A percentile compares a stretch with the other conserved stretches of the same genome.
Evolutionary conservation across 1,140 invertebrate genomes (phyloP).

Genomic region (Dendroctonus valens): DNA sequence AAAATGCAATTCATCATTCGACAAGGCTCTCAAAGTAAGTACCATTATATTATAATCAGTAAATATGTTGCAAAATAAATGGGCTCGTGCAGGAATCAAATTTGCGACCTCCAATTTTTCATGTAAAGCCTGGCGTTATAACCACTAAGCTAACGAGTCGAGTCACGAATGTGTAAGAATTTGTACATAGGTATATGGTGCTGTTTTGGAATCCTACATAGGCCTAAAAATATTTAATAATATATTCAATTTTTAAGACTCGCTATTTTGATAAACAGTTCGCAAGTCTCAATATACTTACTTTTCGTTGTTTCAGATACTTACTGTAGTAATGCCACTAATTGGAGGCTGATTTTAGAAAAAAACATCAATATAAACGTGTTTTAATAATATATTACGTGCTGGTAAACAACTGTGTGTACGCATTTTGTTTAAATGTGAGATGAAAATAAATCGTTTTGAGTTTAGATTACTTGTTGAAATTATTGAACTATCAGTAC

Average conservation of each 20-base stretch:
- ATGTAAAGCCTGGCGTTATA: constrained; percentile 4
- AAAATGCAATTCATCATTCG: constrained; percentile 61
- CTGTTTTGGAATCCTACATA: no score
- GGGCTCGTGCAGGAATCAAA: constrained; percentile 13
- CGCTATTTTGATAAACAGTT: constrained; percentile 2
- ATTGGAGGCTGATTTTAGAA: constrained; percentile 37
- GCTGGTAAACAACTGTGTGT: no score
- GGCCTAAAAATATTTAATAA: not conserved
- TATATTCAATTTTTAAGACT: not conserved
- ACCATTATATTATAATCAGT: not conserved
- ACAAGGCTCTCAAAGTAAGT: constrained; percentile 60
- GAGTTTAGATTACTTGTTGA: no score
- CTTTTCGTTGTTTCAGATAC: constrained; percentile 44
- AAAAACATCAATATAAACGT: no score
- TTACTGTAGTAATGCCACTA: constrained; percentile 48
- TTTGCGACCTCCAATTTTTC: constrained; percentile 6
- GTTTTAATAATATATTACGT: no score
- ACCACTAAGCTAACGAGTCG: constrained; percentile 17
- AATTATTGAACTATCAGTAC: no score
- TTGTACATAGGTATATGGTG: not conserved
- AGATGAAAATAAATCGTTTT: no score
- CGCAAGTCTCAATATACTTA: not conserved
- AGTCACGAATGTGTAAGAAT: constrained; percentile 1
- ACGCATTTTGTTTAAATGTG: no score
- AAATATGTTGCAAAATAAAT: not conserved